Evolutionary conservation across 2,113 vertebrate genomes (phyloP).

Genomic region (Mixornis gularis): DNA sequence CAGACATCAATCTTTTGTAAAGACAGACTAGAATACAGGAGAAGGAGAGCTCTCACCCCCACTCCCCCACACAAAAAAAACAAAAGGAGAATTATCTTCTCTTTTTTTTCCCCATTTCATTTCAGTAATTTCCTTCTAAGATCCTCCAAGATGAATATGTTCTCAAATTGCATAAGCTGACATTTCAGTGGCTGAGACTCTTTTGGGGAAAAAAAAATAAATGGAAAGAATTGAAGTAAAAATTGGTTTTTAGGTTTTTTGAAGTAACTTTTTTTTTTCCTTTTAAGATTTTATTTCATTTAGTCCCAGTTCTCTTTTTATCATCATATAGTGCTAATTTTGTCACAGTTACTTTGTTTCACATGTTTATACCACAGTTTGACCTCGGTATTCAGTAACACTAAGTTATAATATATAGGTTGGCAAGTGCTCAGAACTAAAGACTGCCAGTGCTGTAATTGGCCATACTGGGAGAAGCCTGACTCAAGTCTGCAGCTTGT

Average conservation of each 20-base stretch:
- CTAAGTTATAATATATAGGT: not conserved
- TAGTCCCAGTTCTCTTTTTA: constrained; percentile 8
- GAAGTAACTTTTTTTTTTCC: not conserved
- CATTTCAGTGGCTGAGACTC: not conserved
- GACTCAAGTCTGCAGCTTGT: not conserved
- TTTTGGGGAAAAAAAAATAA: not conserved
- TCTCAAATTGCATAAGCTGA: constrained; percentile 40
- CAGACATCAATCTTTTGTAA: constrained; percentile 87
- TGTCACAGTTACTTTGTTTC: constrained; percentile 34
- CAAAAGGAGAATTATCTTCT: constrained; percentile 81
- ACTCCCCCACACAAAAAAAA: constrained; percentile 34
- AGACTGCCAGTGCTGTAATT: not conserved
- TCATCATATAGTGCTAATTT: constrained; percentile 46
- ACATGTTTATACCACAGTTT: not conserved
- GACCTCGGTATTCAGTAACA: constrained; percentile 20
- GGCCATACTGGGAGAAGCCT: not conserved
- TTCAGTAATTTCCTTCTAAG: constrained; percentile 53
- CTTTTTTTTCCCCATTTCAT: constrained; percentile 31
- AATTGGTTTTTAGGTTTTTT: not conserved
- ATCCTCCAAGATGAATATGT: constrained; percentile 55
- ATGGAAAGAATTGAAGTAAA: constrained; percentile 4
- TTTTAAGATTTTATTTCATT: not conserved
- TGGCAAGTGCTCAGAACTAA: not conserved
- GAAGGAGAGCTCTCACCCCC: constrained; percentile 57
- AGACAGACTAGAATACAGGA: constrained; percentile 68